Percentiles rank a stretch among this genome's conserved stretches.
Conservation (phyloP, 1,140 invertebrate species). For the Reticulitermes speratus region DNA sequence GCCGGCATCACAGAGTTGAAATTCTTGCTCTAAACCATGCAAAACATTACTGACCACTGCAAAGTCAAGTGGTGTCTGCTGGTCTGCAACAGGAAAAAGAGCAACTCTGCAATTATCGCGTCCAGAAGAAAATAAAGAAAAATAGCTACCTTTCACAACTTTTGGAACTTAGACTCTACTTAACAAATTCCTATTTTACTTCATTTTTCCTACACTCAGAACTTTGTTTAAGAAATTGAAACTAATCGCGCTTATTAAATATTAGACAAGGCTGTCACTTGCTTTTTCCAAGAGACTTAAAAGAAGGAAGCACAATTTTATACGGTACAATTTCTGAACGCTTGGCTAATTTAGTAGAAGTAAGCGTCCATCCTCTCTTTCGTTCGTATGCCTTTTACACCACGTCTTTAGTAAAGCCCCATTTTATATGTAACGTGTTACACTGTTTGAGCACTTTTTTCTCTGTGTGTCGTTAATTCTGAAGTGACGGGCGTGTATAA, state of each 20-base stretch:
- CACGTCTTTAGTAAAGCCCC: background rate
- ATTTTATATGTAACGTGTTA: background rate
- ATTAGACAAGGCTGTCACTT: background rate
- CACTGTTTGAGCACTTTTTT: background rate
- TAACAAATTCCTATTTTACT: background rate
- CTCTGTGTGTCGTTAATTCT: background rate
- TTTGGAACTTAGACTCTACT: background rate
- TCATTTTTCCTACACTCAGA: background rate
- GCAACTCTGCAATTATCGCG: too few species aligned
- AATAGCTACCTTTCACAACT: background rate
- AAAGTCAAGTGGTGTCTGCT: too few species aligned
- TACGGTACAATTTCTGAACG: too few species aligned
- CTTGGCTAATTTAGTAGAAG: background rate
- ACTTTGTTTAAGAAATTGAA: background rate
- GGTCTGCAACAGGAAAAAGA: too few species aligned
- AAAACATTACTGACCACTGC: too few species aligned
- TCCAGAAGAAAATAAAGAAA: background rate
- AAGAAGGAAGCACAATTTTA: background rate
- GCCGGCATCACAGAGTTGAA: too few species aligned
- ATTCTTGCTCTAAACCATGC: too few species aligned
- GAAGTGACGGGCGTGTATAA: background rate
- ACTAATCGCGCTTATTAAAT: background rate
- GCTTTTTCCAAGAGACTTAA: background rate
- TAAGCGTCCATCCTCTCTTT: background rate
- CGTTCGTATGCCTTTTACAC: too few species aligned